A percentile compares a stretch with the other conserved stretches of the same genome.
phyloP scores from a whole-genome alignment of 2,888 invertebrate genomes.

The Ceratothoa steindachneri region DNA sequence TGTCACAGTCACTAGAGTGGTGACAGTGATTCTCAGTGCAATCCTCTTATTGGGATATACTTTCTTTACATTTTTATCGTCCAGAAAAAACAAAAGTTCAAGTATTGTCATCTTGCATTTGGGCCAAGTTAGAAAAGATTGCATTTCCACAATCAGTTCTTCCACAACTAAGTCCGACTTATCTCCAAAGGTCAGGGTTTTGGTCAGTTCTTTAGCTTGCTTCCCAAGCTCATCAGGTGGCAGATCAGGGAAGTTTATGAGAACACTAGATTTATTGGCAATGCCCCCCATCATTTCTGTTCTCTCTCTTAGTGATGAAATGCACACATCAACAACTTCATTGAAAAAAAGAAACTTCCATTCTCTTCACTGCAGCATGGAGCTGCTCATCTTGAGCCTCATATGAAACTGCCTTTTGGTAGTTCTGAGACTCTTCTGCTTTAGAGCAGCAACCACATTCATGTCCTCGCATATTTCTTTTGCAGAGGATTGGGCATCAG shows the following conservation, averaged over 20 bases:
- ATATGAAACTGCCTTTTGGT: constrained; percentile 16
- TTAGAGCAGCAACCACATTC: constrained; percentile 5
- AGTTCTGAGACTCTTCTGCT: not conserved
- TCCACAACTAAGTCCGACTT: too few species aligned
- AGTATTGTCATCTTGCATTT: too few species aligned
- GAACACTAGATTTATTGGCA: not conserved
- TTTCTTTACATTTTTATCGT: too few species aligned
- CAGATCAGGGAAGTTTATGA: not conserved
- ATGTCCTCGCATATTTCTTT: constrained; percentile 10
- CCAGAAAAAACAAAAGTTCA: too few species aligned
- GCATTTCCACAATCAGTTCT: too few species aligned
- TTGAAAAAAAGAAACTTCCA: constrained; percentile 6
- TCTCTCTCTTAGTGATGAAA: not conserved
- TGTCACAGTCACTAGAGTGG: too few species aligned
- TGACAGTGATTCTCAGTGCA: too few species aligned
- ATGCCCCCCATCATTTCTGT: not conserved
- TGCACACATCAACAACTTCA: constrained; percentile 8
- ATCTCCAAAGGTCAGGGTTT: too few species aligned
- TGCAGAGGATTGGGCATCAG: constrained; percentile 6
- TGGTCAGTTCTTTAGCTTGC: too few species aligned
- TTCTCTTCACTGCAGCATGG: not conserved
- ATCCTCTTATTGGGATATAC: too few species aligned
- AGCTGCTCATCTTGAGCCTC: constrained; percentile 10
- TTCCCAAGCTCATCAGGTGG: not conserved
- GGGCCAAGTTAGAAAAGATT: too few species aligned